These are phyloP conservation scores for Acrocephalus arundinaceus DNA, from an alignment of 2,113 vertebrate genomes.

Conservation along the genomic window DNA sequence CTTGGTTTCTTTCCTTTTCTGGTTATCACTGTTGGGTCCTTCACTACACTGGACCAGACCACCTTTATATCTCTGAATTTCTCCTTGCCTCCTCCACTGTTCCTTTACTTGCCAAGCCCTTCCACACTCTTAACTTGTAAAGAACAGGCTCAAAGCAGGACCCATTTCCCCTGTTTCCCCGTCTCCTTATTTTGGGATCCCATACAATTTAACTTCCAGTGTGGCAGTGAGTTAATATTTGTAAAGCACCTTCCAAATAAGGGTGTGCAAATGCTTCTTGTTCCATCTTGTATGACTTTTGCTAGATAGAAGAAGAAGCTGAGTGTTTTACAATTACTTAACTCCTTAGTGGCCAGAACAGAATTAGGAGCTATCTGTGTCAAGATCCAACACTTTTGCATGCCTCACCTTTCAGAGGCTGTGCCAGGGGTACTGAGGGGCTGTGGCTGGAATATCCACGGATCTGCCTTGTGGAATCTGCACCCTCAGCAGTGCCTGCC, in stretches of 20 bases:
- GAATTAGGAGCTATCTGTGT: not conserved
- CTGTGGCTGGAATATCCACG: not conserved
- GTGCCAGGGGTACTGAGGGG: not conserved
- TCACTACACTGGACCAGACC: not conserved
- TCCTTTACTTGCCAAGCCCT: not conserved
- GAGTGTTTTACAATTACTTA: not conserved
- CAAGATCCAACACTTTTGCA: not conserved
- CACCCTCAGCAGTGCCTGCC: not conserved
- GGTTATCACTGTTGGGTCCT: not conserved
- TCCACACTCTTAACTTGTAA: not conserved
- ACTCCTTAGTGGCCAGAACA: not conserved
- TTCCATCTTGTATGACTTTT: not conserved
- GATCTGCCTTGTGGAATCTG: not conserved
- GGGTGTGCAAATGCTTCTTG: not conserved
- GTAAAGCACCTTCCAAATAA: not conserved
- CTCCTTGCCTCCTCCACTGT: not conserved
- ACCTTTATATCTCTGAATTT: not conserved
- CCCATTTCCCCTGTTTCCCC: not conserved
- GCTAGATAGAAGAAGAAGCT: not conserved
- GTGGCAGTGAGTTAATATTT: not conserved
- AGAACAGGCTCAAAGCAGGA: not conserved
- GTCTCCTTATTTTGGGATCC: not conserved
- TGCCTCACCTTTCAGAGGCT: not conserved
- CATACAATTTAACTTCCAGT: not conserved
- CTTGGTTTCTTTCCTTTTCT: not conserved